Percentiles rank a stretch among this genome's conserved stretches.
Evolutionary conservation across 2,888 invertebrate genomes (phyloP).

Genomic region (Cactoblastis cactorum): DNA sequence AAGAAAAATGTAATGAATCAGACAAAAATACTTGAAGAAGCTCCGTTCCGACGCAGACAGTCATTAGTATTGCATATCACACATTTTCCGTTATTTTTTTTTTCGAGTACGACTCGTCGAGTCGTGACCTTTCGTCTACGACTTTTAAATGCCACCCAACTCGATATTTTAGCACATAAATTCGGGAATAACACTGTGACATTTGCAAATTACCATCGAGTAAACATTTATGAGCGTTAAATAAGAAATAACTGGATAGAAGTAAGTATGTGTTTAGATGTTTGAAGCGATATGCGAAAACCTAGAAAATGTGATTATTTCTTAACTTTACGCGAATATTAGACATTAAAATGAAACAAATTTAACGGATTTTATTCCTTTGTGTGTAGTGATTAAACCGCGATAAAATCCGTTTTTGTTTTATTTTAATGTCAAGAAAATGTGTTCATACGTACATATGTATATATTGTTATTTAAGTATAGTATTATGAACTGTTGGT

Average conservation of each 20-base stretch:
- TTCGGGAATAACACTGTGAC: conserved; percentile 20
- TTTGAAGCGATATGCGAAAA: no score
- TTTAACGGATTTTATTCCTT: no score
- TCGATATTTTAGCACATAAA: conserved; percentile 35
- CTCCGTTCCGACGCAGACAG: neutral
- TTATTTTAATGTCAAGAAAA: no score
- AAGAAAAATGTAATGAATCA: neutral
- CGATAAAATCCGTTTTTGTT: no score
- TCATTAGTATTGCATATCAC: neutral
- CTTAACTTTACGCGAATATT: no score
- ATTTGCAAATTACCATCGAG: conserved; percentile 13
- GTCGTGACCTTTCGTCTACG: conserved; percentile 41
- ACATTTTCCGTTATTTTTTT: neutral
- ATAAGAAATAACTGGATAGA: neutral
- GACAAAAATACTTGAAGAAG: neutral
- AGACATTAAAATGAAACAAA: no score
- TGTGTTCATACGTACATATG: no score
- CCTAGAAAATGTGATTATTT: no score
- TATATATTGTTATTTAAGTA: no score
- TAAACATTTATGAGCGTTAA: conserved; percentile 2
- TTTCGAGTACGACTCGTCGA: no score
- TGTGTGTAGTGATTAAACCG: no score
- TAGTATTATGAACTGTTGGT: no score
- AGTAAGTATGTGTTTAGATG: neutral
- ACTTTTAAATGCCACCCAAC: conserved; percentile 39